Evolutionary conservation across 2,888 invertebrate species (phyloP).

Genomic region (Nudaria mundana): DNA sequence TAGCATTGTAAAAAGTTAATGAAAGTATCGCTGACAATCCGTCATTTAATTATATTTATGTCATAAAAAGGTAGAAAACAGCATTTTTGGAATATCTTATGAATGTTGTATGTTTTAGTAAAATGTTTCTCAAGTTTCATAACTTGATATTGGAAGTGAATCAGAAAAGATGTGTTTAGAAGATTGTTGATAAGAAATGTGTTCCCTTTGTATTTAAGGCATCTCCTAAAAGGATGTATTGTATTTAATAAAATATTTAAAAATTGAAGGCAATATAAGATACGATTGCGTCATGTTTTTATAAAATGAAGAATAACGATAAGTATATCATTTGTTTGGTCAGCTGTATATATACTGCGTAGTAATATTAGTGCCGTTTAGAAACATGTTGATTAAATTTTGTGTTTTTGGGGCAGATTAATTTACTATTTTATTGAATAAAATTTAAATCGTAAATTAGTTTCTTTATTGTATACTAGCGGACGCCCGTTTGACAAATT

Average conservation of each 20-base stretch:
- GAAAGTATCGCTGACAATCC: slow-evolving; percentile 41
- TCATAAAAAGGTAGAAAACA: slow-evolving; percentile 46
- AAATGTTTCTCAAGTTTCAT: slow-evolving; percentile 57
- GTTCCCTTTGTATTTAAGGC: slow-evolving; percentile 55
- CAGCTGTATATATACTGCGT: slow-evolving; percentile 76
- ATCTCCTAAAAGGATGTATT: slow-evolving; percentile 56
- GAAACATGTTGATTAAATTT: slow-evolving; percentile 68
- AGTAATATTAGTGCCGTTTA: slow-evolving; percentile 62
- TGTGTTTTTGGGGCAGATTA: slow-evolving; percentile 75
- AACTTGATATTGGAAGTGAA: no score
- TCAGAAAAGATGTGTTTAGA: no score
- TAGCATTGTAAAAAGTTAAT: slow-evolving; percentile 57
- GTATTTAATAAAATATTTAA: slow-evolving; percentile 49
- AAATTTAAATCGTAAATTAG: slow-evolving; percentile 62
- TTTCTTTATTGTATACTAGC: neutral
- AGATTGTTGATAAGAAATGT: slow-evolving; percentile 61
- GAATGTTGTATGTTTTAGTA: slow-evolving; percentile 52
- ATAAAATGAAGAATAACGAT: slow-evolving; percentile 49
- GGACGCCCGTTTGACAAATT: no score
- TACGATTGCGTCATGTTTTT: slow-evolving; percentile 69
- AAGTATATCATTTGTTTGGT: slow-evolving; percentile 56
- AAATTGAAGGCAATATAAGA: no score
- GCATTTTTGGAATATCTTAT: slow-evolving; percentile 53
- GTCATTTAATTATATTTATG: slow-evolving; percentile 39
- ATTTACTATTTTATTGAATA: slow-evolving; percentile 81